A percentile compares a stretch with the other conserved stretches of the same genome.
phyloP scores from a whole-genome alignment of 64 coral and sea anemone genomes.

The Pachyseris speciosa region DNA sequence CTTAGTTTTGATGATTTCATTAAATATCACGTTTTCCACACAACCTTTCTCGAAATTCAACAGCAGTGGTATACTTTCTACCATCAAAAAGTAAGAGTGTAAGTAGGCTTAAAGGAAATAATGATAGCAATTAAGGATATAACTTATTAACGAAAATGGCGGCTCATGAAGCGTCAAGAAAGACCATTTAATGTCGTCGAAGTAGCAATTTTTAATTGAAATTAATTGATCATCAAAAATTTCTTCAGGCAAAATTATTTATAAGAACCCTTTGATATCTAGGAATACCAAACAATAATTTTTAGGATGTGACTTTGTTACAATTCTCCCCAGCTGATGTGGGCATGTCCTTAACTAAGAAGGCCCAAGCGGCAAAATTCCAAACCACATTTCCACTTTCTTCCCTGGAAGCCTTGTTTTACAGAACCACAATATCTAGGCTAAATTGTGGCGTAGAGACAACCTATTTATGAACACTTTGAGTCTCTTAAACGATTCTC shows the following conservation, averaged over 20 bases:
- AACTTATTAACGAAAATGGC: too few relatives aligned
- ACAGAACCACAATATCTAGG: neutral
- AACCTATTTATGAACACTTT: neutral
- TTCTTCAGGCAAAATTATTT: neutral
- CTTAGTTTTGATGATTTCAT: too few relatives aligned
- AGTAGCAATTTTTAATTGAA: neutral
- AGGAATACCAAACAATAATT: neutral
- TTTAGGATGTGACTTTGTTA: neutral
- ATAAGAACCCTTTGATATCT: neutral
- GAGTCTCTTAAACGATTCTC: neutral
- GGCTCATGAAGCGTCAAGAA: too few relatives aligned
- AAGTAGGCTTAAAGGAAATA: neutral
- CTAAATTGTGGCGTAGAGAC: neutral
- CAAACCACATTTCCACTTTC: constrained; percentile 19
- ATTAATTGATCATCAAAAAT: neutral
- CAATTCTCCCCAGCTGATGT: neutral
- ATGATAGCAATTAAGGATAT: too few relatives aligned
- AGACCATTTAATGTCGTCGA: neutral
- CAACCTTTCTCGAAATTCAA: too few relatives aligned
- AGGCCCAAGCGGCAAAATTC: constrained; percentile 18
- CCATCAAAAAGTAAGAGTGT: too few relatives aligned
- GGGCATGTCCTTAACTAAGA: neutral
- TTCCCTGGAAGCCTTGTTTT: neutral
- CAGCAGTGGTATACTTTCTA: too few relatives aligned
- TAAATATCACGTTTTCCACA: too few relatives aligned